Percentiles rank a stretch among this genome's conserved stretches.
These are phyloP conservation scores for Caretta caretta DNA, from an alignment of 2,113 vertebrate genomes.

Conservation along the genomic window DNA sequence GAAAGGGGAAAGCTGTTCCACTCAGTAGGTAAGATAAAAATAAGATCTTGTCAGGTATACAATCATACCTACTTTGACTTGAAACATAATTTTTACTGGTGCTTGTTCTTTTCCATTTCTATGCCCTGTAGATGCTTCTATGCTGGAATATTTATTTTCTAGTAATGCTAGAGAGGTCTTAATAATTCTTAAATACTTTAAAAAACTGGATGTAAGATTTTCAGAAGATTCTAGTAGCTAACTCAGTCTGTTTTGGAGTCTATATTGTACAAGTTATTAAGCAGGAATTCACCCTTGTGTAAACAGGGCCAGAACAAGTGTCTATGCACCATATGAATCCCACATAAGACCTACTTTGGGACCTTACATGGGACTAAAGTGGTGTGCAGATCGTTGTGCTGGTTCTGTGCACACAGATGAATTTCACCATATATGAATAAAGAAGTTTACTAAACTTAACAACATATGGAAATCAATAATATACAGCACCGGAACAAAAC, in stretches of 20 bases:
- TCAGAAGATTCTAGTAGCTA: background rate
- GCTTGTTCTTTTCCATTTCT: background rate
- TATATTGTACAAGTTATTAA: background rate
- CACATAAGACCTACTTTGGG: background rate
- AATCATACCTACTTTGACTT: background rate
- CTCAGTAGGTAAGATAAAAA: background rate
- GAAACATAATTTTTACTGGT: background rate
- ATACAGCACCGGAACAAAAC: background rate
- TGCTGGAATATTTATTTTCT: background rate
- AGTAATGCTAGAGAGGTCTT: background rate
- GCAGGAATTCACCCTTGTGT: background rate
- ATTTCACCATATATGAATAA: background rate
- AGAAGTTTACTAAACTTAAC: background rate
- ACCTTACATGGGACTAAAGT: background rate
- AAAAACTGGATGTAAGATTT: background rate
- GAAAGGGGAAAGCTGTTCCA: background rate
- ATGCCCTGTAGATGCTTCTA: background rate
- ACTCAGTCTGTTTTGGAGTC: background rate
- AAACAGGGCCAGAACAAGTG: background rate
- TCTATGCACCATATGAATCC: background rate
- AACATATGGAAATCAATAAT: background rate
- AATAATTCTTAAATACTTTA: background rate
- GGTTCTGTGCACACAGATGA: background rate
- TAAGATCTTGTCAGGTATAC: background rate
- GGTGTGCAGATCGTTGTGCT: background rate